Evolutionary conservation across 35 echinoderm and acorn worm genomes (phyloP), one percentile per base, ranked within the genome.

Genomic region (Lytechinus variegatus): DNA sequence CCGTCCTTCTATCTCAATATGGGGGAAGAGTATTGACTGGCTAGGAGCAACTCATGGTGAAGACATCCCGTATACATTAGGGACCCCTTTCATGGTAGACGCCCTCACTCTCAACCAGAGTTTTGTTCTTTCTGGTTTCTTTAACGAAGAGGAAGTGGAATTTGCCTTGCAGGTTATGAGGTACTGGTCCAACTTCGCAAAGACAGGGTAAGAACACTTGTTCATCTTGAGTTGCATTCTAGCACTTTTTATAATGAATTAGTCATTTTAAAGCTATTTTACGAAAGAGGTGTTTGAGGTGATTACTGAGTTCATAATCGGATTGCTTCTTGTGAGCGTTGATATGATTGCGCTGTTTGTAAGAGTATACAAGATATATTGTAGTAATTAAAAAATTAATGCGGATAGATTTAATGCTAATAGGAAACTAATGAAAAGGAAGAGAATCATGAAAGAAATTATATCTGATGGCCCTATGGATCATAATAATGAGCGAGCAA

Each of bases 121-220:
- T 54, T 55, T 14, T 57, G 4, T 27, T 10, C 92, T 57, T 10
- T 19, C 27, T 10, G 92, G 92, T 55, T 16, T 54, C 92, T 93
- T 93, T 21, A 93, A 54, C n/a, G 92, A 93, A 24, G 92, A 93
- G 10, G 92, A 93, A 57, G 92, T 57, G 13, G 52, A 54, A 14
- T 10, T 93, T n/a, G 28, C 92, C 9, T 9, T 19, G 92, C 53
- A 93, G 27, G 52, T 93, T 54, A 93, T 93, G 52, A 54, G 27
- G 54, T 93, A 93, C 27, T 93, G 92, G 92, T 93, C 92, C 28
- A 93, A 93, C 92, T 93, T 93, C 57, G 92, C 92, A 14, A 93
- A 93, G 92, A 93, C 92, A 93, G 92, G 92, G 92, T 93, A 55
- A 57, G 52, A 27, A 52, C 6, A 11, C 29, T 5, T 52, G 9